Evolutionary conservation across 2,888 invertebrate genomes (phyloP).

Genomic region (Hypomecis punctinalis): DNA sequence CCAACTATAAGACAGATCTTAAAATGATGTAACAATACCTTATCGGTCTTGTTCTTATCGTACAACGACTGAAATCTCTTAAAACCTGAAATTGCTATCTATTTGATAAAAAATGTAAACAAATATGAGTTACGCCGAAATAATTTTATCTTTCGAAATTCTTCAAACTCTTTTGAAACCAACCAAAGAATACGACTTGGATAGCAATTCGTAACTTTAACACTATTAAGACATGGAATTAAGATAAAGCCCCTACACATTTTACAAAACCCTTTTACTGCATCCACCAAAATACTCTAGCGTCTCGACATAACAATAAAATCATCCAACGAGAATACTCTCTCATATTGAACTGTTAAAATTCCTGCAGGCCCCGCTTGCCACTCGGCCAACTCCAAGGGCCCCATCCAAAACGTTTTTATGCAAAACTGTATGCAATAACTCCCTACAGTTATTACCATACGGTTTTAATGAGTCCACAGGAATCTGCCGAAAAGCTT

Average conservation of each 20-base stretch:
- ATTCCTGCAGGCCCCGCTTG: conserved; percentile 53
- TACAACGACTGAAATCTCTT: conserved; percentile 27
- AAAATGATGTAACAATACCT: conserved; percentile 4
- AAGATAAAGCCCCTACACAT: not conserved
- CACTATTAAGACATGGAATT: no score
- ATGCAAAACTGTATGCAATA: conserved; percentile 76
- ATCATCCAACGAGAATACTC: conserved; percentile 50
- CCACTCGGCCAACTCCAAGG: conserved; percentile 35
- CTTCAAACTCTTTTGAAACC: not conserved
- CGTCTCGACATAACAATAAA: conserved; percentile 51
- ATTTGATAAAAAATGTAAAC: conserved; percentile 32
- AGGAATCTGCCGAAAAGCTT: conserved; percentile 49
- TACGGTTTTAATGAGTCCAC: conserved; percentile 64
- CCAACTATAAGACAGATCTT: no score
- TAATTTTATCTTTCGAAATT: not conserved
- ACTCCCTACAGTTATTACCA: conserved; percentile 57
- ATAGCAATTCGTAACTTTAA: no score
- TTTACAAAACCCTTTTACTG: conserved; percentile 10
- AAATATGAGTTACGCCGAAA: conserved; percentile 15
- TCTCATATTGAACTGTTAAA: conserved; percentile 69
- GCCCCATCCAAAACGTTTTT: conserved; percentile 57
- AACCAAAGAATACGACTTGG: no score
- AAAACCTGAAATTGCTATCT: conserved; percentile 11
- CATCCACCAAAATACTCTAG: conserved; percentile 21
- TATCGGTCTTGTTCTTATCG: conserved; percentile 33